A percentile compares a stretch with the other conserved stretches of the same genome.
Evolutionary conservation across 2,888 invertebrate genomes (phyloP).

Genomic region (Hypselothyrea guttata): DNA sequence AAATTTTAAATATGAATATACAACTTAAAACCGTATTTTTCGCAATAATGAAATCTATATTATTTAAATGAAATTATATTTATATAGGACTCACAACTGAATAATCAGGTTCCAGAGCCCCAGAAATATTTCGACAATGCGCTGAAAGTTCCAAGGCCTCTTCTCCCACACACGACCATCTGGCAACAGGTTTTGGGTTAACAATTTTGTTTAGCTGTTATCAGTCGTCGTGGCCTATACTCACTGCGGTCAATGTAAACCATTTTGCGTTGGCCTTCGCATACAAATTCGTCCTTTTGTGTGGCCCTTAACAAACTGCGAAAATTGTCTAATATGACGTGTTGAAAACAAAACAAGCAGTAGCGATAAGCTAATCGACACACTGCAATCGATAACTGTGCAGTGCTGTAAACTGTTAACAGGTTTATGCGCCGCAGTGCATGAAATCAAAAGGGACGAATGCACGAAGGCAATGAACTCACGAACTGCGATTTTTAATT

Average conservation of each 20-base stretch:
- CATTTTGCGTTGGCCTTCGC: constrained; percentile 28
- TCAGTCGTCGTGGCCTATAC: constrained; percentile 4
- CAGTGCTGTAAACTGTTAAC: too few species aligned
- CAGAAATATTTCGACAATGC: constrained; percentile 65
- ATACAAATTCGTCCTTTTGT: constrained; percentile 14
- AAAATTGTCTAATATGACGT: constrained; percentile 34
- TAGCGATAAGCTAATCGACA: too few species aligned
- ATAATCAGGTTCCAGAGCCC: constrained; percentile 67
- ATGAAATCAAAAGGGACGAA: too few species aligned
- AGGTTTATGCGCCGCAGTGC: too few species aligned
- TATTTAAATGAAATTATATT: neutral
- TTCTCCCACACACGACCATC: constrained; percentile 75
- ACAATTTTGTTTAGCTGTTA: neutral
- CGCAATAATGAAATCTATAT: too few species aligned
- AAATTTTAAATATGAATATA: too few species aligned
- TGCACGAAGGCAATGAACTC: too few species aligned
- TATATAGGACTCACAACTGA: constrained; percentile 65
- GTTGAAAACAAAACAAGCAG: constrained; percentile 15
- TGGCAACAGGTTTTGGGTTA: constrained; percentile 15
- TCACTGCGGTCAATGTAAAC: constrained; percentile 68
- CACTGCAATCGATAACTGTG: too few species aligned
- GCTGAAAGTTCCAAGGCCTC: constrained; percentile 74
- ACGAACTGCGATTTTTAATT: too few species aligned
- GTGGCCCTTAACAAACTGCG: neutral
- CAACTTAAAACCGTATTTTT: too few species aligned